These are phyloP conservation scores for Rhamnusium bicolor DNA, from an alignment of 2,888 invertebrate species.

Conservation along the genomic window DNA sequence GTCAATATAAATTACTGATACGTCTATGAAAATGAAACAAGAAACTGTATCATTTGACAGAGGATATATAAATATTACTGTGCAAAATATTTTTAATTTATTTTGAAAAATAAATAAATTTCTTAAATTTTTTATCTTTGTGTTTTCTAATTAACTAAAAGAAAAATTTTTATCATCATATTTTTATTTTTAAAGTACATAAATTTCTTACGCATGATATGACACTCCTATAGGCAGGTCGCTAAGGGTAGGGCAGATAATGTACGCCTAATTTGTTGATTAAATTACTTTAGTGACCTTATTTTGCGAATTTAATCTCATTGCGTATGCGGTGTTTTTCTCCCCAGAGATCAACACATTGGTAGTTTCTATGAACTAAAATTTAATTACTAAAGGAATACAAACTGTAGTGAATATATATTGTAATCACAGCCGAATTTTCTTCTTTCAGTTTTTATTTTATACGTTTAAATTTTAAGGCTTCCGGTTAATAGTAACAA, in stretches of 20 bases:
- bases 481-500: too few relatives aligned
- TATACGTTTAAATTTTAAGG: too few relatives aligned
- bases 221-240: constrained; percentile 43
- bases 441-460: too few relatives aligned
- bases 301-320: constrained; percentile 28
- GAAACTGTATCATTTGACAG: too few relatives aligned
- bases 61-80: too few relatives aligned
- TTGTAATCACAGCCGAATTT: too few relatives aligned
- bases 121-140: too few relatives aligned
- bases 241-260: constrained; percentile 33
- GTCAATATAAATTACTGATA: too few relatives aligned
- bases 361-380: neutral
- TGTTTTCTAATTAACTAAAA: neutral
- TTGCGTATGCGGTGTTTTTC: neutral
- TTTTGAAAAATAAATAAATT: too few relatives aligned
- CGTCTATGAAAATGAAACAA: too few relatives aligned
- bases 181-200: neutral
- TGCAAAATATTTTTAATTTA: too few relatives aligned
- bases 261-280: constrained; percentile 44
- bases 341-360: constrained; percentile 1
- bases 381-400: neutral
- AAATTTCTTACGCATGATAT: neutral
- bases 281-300: constrained; percentile 48
- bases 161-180: neutral
- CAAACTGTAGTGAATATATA: neutral